These are phyloP conservation scores for Oligia strigilis DNA, from an alignment of 2,888 invertebrate genomes.

Conservation along the genomic window DNA sequence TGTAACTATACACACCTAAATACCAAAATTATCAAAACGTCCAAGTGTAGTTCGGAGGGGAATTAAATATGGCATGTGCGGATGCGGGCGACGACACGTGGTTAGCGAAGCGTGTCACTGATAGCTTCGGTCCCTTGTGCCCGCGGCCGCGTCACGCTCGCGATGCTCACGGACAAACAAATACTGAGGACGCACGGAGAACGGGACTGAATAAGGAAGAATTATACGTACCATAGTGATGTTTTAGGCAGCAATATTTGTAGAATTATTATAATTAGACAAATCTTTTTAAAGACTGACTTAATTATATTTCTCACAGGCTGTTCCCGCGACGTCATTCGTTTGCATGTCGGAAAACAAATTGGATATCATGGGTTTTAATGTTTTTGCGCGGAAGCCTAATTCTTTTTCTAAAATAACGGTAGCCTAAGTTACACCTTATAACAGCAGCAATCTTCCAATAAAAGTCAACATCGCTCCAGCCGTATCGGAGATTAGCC, in stretches of 20 bases:
- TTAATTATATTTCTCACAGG: neutral
- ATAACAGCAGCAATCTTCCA: neutral
- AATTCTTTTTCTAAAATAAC: neutral
- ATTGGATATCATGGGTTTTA: neutral
- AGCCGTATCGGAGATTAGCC: neutral
- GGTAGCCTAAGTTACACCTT: too few species aligned
- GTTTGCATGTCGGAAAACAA: neutral
- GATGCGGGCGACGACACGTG: conserved; percentile 70
- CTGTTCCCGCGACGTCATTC: neutral
- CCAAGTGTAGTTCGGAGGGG: conserved; percentile 42
- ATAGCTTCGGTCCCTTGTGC: conserved; percentile 71
- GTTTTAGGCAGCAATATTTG: neutral
- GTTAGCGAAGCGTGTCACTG: conserved; percentile 77
- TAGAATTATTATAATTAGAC: neutral
- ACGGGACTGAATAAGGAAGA: neutral
- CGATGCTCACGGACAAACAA: conserved; percentile 27
- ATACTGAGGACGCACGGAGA: conserved; percentile 3
- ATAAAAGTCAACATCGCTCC: neutral
- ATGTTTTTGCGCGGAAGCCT: neutral
- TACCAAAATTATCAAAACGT: conserved; percentile 15
- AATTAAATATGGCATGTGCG: conserved; percentile 67
- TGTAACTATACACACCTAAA: conserved; percentile 8
- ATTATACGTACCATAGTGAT: neutral
- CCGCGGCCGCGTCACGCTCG: conserved; percentile 60
- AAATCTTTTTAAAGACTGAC: neutral